Conservation (phyloP, 2,113 vertebrate genomes). For the Crotalus viridis region DNA sequence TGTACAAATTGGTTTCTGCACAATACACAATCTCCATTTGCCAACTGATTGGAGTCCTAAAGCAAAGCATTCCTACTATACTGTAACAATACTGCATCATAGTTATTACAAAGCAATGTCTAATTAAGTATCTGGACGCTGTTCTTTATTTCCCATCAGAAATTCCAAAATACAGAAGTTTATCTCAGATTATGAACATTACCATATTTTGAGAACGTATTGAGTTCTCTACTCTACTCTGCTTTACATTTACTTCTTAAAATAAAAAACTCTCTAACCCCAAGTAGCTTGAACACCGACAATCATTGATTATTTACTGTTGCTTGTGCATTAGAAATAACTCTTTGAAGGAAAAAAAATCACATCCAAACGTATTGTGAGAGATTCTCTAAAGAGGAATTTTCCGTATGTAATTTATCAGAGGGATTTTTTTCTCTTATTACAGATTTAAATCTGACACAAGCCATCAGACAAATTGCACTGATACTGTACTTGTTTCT, state of each 20-base stretch:
- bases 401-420: slow-evolving; percentile 51
- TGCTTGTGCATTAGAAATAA: neutral
- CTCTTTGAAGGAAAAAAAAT: neutral
- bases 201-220: neutral
- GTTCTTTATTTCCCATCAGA: neutral
- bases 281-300: slow-evolving; percentile 14
- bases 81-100: neutral
- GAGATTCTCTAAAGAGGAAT: slow-evolving; percentile 41
- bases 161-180: neutral
- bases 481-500: slow-evolving; percentile 45
- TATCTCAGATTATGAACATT: neutral
- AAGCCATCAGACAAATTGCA: neutral
- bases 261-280: neutral
- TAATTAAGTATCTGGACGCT: neutral
- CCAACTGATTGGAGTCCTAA: neutral
- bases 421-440: slow-evolving; percentile 46
- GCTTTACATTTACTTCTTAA: neutral
- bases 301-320: slow-evolving; percentile 10
- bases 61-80: neutral
- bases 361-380: slow-evolving; percentile 39
- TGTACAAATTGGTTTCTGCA: neutral
- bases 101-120: neutral
- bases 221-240: neutral
- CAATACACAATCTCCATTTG: neutral
- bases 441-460: slow-evolving; percentile 37